Conservation (phyloP, 1,140 invertebrate genomes). For the Ditylenchus dipsaci region DNA sequence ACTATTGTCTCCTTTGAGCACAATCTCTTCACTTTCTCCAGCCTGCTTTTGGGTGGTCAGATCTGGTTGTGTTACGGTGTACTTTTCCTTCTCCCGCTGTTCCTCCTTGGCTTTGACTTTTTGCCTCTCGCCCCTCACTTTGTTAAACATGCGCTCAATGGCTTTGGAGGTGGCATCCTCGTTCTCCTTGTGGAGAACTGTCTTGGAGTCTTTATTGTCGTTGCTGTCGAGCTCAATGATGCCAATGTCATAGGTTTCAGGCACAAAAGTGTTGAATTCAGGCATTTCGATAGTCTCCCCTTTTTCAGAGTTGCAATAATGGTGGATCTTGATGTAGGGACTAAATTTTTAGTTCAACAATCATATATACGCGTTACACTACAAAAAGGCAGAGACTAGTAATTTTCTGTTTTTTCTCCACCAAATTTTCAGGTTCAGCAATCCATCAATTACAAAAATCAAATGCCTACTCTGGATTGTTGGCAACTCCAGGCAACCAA, state of each 20-base stretch:
- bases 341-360: too few species aligned
- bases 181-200: not conserved
- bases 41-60: not conserved
- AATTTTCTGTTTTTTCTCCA: too few species aligned
- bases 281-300: constrained; percentile 44
- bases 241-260: constrained; percentile 53
- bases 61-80: not conserved
- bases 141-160: not conserved
- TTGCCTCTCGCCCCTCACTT: not conserved
- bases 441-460: too few species aligned
- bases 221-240: constrained; percentile 40
- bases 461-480: constrained; percentile 37
- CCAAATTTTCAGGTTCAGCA: too few species aligned
- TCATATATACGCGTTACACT: not conserved
- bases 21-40: not conserved
- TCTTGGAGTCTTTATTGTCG: not conserved
- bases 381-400: too few species aligned
- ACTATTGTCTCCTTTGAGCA: not conserved
- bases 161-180: not conserved
- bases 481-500: constrained; percentile 48
- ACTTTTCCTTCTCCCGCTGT: not conserved
- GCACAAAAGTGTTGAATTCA: constrained; percentile 50
- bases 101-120: not conserved
- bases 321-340: constrained; percentile 50
- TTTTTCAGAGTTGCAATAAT: constrained; percentile 52